Percentiles rank a stretch among this genome's conserved stretches.
These are phyloP conservation scores for Pycnonotus jocosus DNA, from an alignment of 2,113 vertebrate genomes.

Conservation along the genomic window DNA sequence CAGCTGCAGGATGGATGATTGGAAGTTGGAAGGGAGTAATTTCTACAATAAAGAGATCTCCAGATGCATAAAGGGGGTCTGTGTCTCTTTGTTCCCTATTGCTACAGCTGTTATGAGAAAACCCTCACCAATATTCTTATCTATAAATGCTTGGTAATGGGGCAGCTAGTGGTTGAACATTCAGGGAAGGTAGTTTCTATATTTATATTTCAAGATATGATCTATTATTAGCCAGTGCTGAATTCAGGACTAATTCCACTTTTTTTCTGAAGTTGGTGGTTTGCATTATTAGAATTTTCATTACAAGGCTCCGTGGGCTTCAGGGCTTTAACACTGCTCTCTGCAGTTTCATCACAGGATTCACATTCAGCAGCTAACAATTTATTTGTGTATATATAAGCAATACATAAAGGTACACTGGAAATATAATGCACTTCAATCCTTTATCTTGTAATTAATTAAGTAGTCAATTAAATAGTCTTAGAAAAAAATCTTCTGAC, in stretches of 20 bases:
- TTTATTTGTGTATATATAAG: not conserved
- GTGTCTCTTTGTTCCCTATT: not conserved
- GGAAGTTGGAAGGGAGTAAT: not conserved
- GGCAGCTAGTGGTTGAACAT: not conserved
- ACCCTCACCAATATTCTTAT: not conserved
- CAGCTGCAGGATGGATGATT: not conserved
- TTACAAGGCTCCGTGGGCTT: not conserved
- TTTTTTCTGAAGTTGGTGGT: not conserved
- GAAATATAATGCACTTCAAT: not conserved
- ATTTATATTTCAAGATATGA: not conserved
- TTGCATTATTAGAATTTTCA: not conserved
- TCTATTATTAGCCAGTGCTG: not conserved
- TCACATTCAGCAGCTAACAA: not conserved
- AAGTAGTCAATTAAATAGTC: not conserved
- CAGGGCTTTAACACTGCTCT: not conserved
- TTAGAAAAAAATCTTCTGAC: not conserved
- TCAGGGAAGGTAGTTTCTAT: not conserved
- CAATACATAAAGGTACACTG: not conserved
- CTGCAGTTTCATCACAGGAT: not conserved
- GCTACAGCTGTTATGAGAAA: not conserved
- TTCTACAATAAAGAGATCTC: not conserved
- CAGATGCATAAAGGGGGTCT: not conserved
- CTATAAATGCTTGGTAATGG: not conserved
- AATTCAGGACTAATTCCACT: not conserved
- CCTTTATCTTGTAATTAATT: not conserved